These are phyloP conservation scores for Oreochromis spilurus DNA, from an alignment of 2,113 vertebrate genomes.

Conservation along the genomic window DNA sequence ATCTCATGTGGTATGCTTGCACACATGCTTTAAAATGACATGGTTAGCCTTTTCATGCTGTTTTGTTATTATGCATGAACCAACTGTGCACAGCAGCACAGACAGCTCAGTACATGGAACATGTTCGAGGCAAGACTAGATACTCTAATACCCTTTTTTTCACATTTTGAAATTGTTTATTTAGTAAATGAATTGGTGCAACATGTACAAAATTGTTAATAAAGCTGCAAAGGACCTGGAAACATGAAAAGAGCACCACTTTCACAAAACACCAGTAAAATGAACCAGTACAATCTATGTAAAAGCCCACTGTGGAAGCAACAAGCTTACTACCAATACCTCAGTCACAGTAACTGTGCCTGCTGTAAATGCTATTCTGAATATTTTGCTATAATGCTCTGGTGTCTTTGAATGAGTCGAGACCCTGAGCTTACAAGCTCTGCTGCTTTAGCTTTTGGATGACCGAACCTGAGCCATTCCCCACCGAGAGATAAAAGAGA, in stretches of 20 bases:
- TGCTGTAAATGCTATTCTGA: background rate
- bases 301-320: background rate
- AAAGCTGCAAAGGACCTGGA: background rate
- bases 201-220: background rate
- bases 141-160: background rate
- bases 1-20: background rate
- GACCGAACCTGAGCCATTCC: background rate
- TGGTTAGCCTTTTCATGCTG: background rate
- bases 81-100: background rate
- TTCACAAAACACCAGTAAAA: background rate
- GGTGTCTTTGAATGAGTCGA: background rate
- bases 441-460: background rate
- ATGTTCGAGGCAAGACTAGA: background rate
- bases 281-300: background rate
- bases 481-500: background rate
- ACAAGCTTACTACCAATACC: background rate
- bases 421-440: background rate
- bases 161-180: background rate
- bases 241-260: background rate
- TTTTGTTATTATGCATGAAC: background rate
- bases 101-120: background rate
- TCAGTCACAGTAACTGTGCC: background rate
- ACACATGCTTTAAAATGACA: background rate
- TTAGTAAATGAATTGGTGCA: background rate
- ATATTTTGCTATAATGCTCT: background rate